phyloP scores from a whole-genome alignment of 2,113 vertebrate species.

The Rhegmatorhina hoffmannsi region DNA sequence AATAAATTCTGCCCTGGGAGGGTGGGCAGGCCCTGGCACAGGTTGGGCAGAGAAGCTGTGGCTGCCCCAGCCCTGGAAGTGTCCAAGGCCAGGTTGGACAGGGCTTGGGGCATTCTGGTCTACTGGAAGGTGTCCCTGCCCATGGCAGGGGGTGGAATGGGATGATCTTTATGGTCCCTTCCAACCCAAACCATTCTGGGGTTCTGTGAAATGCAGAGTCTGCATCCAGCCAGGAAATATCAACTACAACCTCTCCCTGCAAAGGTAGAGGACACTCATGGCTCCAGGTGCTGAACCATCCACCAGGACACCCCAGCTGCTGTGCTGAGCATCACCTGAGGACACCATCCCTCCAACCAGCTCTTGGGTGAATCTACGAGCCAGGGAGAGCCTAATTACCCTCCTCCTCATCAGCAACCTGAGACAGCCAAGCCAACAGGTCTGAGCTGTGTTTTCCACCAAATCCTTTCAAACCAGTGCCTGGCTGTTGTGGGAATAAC shows the following conservation, averaged over 20 bases:
- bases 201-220: background rate
- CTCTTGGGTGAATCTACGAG: background rate
- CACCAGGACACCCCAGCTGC: accelerated
- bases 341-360: background rate
- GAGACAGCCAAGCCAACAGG: background rate
- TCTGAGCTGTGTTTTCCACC: background rate
- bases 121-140: background rate
- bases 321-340: background rate
- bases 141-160: accelerated
- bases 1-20: background rate
- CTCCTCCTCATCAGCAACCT: background rate
- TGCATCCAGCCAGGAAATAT: background rate
- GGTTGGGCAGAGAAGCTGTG: background rate
- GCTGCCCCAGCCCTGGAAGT: background rate
- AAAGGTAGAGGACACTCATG: accelerated
- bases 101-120: background rate
- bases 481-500: background rate
- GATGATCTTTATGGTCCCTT: background rate
- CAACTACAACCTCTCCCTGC: background rate
- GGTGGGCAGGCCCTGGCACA: background rate
- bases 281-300: background rate
- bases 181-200: background rate
- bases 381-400: background rate
- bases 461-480: background rate
- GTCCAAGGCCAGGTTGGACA: accelerated